Conservation (phyloP, 2,113 vertebrate species). For the Coptodon bakossiorum region DNA sequence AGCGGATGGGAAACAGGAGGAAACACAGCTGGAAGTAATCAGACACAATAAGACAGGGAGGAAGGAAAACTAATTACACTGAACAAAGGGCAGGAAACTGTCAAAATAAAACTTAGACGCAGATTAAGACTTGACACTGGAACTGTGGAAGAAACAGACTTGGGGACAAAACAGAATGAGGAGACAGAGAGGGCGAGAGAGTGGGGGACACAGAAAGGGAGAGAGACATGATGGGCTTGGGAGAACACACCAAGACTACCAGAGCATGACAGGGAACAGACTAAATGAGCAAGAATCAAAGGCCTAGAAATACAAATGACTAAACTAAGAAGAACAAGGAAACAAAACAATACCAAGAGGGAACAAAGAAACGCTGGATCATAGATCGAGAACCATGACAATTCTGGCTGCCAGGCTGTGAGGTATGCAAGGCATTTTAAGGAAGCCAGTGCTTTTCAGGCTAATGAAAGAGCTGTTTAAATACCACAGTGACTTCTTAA, state of each 20-base stretch:
- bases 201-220: neutral
- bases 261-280: neutral
- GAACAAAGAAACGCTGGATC: neutral
- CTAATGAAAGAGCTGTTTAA: neutral
- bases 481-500: neutral
- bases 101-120: neutral
- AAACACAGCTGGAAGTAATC: neutral
- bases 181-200: neutral
- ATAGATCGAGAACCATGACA: neutral
- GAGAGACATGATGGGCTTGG: neutral
- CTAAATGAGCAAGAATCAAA: neutral
- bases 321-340: neutral
- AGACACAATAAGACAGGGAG: neutral
- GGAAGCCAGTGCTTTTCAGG: neutral
- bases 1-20: neutral
- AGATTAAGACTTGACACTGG: neutral
- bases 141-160: neutral
- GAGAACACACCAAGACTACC: neutral
- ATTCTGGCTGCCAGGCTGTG: neutral
- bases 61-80: neutral
- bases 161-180: neutral
- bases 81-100: neutral
- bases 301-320: neutral
- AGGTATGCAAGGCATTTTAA: neutral
- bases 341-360: neutral